These are phyloP conservation scores for Coelinius sp. DNA, from an alignment of 2,888 invertebrate genomes.

Conservation along the genomic window DNA sequence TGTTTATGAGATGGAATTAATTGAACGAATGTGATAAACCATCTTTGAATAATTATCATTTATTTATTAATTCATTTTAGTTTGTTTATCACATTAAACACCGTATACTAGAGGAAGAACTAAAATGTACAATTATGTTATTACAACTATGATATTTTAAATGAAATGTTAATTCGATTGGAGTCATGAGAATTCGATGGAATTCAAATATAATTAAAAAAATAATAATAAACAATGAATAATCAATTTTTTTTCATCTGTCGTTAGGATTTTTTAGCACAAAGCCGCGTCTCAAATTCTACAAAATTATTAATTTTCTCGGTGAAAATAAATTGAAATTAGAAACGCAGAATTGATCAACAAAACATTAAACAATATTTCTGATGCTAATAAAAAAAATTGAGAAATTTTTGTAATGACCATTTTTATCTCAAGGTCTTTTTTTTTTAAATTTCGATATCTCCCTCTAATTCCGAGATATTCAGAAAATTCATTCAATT, in stretches of 20 bases:
- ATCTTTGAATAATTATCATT: neutral
- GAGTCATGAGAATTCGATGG: neutral
- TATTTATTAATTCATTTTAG: neutral
- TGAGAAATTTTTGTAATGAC: too few relatives aligned
- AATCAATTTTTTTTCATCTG: neutral
- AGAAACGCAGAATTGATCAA: too few relatives aligned
- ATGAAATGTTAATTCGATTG: conserved; percentile 13
- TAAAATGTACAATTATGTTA: conserved; percentile 5
- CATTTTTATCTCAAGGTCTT: too few relatives aligned
- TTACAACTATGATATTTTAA: neutral
- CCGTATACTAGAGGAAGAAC: conserved; percentile 11
- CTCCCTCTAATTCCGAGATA: too few relatives aligned
- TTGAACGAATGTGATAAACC: conserved; percentile 27
- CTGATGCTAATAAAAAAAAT: neutral
- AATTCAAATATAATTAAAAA: neutral
- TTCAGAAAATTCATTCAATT: too few relatives aligned
- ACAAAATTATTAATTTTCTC: too few relatives aligned
- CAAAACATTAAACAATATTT: too few relatives aligned
- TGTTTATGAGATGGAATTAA: neutral
- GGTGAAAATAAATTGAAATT: too few relatives aligned
- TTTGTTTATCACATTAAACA: conserved; percentile 5
- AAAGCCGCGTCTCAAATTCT: neutral
- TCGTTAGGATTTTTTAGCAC: neutral
- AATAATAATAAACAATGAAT: neutral
- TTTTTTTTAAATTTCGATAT: too few relatives aligned